Base-by-base conservation (phyloP, 2,888 invertebrate genomes). In the Drosophila nigritarsus region DNA sequence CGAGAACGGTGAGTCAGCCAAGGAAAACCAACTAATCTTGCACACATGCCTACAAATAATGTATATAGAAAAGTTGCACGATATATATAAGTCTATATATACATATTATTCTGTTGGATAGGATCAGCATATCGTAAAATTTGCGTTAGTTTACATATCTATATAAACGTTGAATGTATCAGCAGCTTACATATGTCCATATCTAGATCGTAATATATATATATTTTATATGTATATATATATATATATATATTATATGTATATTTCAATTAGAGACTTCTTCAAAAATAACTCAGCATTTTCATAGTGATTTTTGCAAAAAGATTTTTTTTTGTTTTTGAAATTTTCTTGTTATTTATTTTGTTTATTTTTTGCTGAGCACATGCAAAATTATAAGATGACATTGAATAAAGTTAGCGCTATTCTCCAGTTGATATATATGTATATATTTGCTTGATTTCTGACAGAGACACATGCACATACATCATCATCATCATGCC, bases 1-100 rank as follows among this genome's bases (percentile, higher is more conserved):
- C 69, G 93, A 94, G 24, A 94, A 94, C 83, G 93, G 92, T 93
- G 75, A 83, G 74, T 63, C 49, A 18, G 15, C 8, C 24, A 45
- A 45, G 13, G 45, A 20, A 15, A 36, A 36, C 36, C 6, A 36
- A 36, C 15, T 15, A 36, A 15, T 32, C 32, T 11, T 32, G 32
- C 32, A 36, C 36, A 36, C 13, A 7, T 32, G 30, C 9, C 9
- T 3, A 36, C 36, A 6, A 36, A 15, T 36, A 36, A 36, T 18
- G 38, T 8, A 18, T 38, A 38, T 38, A 18, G 15, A 13, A 13
- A 42, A 42, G 20, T 20, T 42, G 13, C 13, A 20, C 6, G n/a
- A 11, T 11, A 13, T 34, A 34, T 6, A 34, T 34, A 34, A 11
- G 4, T 13, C 11, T 34, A 34, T 34, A 34, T 13, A 34, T 34